phyloP scores from a whole-genome alignment of 2,113 vertebrate species.

The Ailurus styani region DNA sequence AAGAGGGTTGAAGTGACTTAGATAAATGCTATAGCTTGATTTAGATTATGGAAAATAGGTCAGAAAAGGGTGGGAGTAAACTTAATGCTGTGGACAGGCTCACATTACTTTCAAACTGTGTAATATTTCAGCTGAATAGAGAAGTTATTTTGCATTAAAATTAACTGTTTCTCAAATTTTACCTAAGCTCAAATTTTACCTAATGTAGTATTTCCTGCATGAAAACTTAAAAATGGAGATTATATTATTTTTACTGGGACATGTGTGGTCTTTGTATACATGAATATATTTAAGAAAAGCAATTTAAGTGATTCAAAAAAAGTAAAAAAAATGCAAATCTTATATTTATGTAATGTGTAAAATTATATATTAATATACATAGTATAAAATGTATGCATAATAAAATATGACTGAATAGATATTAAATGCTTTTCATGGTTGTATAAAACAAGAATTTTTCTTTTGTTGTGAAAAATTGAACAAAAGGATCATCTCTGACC shows the following conservation, averaged over 20 bases:
- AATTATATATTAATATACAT: not conserved
- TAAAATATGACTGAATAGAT: slow-evolving; percentile 24
- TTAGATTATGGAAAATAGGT: slow-evolving; percentile 1
- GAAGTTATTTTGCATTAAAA: slow-evolving; percentile 17
- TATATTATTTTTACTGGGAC: not conserved
- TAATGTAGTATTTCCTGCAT: not conserved
- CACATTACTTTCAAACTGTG: not conserved
- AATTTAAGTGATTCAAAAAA: not conserved
- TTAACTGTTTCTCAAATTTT: not conserved
- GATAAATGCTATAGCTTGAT: not conserved
- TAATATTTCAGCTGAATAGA: slow-evolving; percentile 32
- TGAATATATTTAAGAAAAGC: not conserved
- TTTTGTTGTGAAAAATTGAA: slow-evolving; percentile 52
- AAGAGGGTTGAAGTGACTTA: not conserved
- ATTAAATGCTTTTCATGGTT: slow-evolving; percentile 54
- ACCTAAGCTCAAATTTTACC: slow-evolving; percentile 27
- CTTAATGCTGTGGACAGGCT: not conserved
- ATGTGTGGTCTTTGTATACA: not conserved
- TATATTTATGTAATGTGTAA: not conserved
- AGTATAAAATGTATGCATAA: not conserved
- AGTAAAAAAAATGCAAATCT: not conserved
- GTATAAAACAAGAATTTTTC: slow-evolving; percentile 20
- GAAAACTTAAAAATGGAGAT: slow-evolving; percentile 6
- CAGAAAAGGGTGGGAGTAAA: not conserved
- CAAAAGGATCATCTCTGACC: slow-evolving; percentile 37